phyloP scores from a whole-genome alignment of 2,113 vertebrate species.

The Elaphurus davidianus region DNA sequence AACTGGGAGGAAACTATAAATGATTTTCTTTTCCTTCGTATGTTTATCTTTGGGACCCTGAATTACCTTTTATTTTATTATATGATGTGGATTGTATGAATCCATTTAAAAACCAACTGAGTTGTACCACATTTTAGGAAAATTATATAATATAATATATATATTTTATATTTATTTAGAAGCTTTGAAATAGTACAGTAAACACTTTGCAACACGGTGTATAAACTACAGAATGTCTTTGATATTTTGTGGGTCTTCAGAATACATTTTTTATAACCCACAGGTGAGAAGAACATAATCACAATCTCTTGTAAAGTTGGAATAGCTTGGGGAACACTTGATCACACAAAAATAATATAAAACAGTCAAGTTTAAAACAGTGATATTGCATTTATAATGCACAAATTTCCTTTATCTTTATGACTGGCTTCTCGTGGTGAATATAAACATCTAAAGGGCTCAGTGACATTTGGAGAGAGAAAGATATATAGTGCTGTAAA shows the following conservation, averaged over 20 bases:
- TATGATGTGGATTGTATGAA: constrained; percentile 82
- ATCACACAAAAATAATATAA: constrained; percentile 98
- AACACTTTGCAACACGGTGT: constrained; percentile 99
- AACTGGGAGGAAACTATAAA: constrained; percentile 80
- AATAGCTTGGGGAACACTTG: constrained; percentile 91
- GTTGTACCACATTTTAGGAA: constrained; percentile 90
- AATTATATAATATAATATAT: constrained; percentile 91
- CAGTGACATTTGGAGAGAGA: constrained; percentile 92
- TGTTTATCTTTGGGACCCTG: constrained; percentile 86
- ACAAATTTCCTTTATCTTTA: constrained; percentile 92
- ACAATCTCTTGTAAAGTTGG: constrained; percentile 92
- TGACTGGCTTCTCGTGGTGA: constrained; percentile 95
- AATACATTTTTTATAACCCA: constrained; percentile 86
- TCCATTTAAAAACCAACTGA: constrained; percentile 88
- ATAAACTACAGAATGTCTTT: constrained; percentile 97
- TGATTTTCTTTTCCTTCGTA: constrained; percentile 77
- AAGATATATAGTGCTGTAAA: constrained; percentile 98
- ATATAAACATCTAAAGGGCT: constrained; percentile 96
- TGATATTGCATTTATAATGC: constrained; percentile 99
- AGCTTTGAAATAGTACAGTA: constrained; percentile 99
- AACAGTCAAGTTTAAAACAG: constrained; percentile 99
- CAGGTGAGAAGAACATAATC: constrained; percentile 87
- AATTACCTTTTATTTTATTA: constrained; percentile 83
- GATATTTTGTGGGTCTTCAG: constrained; percentile 88
- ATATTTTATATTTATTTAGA: constrained; percentile 98